phyloP scores from a whole-genome alignment of 2,113 vertebrate genomes.

The Podarcis cretensis region DNA sequence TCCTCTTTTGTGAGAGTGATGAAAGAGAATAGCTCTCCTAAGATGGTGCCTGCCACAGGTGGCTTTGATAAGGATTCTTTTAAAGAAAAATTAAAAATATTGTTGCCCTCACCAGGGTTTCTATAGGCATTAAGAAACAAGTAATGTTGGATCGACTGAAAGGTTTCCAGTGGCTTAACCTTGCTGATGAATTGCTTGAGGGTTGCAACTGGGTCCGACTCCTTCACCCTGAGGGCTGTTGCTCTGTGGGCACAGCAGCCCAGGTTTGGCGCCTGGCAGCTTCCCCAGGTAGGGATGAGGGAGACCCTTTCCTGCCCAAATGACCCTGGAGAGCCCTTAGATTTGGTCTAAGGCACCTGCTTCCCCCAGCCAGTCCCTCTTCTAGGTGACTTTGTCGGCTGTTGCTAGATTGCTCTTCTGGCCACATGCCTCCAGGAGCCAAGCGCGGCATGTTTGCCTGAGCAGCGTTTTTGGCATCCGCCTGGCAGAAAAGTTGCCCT shows the following conservation, averaged over 20 bases:
- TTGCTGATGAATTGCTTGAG: background rate
- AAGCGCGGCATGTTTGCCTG: background rate
- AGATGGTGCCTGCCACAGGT: background rate
- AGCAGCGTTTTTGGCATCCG: rapidly evolving
- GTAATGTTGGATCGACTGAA: background rate
- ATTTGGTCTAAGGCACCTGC: too few relatives aligned
- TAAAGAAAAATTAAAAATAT: too few relatives aligned
- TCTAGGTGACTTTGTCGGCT: background rate
- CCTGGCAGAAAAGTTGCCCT: rapidly evolving
- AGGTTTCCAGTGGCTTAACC: background rate
- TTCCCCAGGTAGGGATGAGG: too few relatives aligned
- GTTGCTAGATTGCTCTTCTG: background rate
- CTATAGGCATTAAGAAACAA: background rate
- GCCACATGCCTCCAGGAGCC: background rate
- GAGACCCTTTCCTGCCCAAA: too few relatives aligned
- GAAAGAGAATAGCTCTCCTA: background rate
- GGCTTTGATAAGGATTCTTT: background rate
- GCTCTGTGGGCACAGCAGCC: too few relatives aligned
- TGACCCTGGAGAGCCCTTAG: too few relatives aligned
- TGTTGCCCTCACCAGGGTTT: background rate
- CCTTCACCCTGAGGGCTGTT: too few relatives aligned
- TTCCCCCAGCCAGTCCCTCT: background rate
- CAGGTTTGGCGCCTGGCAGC: too few relatives aligned
- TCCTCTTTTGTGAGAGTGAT: background rate
- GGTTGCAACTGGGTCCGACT: background rate